Conservation (phyloP, 2,113 vertebrate genomes). For the Myotis brandtii region DNA sequence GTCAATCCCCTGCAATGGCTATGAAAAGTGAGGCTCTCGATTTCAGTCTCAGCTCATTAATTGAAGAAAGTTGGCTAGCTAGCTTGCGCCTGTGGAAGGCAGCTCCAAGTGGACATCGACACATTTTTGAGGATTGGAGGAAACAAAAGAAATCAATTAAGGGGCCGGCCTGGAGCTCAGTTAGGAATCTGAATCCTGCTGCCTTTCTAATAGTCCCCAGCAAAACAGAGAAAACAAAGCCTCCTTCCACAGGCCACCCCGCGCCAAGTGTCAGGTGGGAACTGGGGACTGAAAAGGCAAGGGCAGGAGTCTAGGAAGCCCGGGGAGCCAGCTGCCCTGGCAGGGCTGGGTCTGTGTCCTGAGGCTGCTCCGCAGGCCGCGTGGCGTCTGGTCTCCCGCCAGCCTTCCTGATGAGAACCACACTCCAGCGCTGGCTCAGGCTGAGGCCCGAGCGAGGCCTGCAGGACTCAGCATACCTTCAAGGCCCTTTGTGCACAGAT, state of each 20-base stretch:
- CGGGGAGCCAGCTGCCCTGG: neutral
- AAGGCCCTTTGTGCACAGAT: neutral
- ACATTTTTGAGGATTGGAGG: constrained; percentile 89
- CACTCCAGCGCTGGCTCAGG: neutral
- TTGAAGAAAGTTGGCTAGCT: constrained; percentile 88
- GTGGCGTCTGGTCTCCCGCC: neutral
- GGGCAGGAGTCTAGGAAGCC: neutral
- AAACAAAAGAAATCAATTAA: constrained; percentile 91
- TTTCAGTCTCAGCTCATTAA: constrained; percentile 89
- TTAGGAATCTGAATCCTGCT: constrained; percentile 74
- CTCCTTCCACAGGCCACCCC: neutral
- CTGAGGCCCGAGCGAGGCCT: neutral
- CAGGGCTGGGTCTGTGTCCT: neutral
- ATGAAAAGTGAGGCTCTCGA: constrained; percentile 76
- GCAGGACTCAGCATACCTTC: neutral
- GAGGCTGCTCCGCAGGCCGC: rapidly evolving
- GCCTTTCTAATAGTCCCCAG: constrained; percentile 35
- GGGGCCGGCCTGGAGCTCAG: constrained; percentile 82
- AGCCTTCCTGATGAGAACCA: neutral
- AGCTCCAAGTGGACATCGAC: constrained; percentile 90
- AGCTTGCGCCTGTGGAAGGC: constrained; percentile 81
- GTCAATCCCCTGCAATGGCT: neutral
- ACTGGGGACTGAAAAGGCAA: neutral
- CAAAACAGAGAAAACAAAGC: neutral
- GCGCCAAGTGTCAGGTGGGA: neutral